These are phyloP conservation scores for Vanacampus margaritifer DNA, from an alignment of 2,113 vertebrate genomes.

Conservation along the genomic window DNA sequence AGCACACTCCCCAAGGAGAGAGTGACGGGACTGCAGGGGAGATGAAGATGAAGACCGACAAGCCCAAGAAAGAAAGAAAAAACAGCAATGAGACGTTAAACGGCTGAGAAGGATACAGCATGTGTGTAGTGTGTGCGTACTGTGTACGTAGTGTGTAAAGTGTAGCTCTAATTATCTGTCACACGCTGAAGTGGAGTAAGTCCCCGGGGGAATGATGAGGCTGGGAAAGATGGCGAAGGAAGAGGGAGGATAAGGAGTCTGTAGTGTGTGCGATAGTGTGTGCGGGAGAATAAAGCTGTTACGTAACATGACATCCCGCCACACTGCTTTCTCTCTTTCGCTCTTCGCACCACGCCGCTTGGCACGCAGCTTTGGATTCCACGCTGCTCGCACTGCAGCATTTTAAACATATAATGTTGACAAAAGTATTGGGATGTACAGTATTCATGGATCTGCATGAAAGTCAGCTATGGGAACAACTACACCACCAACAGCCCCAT, in stretches of 20 bases:
- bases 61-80: conserved; percentile 3
- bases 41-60: conserved; percentile 17
- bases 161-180: conserved; percentile 57
- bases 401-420: not conserved
- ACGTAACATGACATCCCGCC: conserved; percentile 16
- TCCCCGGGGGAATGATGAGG: conserved; percentile 26
- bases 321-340: not conserved
- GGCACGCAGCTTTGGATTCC: not conserved
- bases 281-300: conserved; percentile 23
- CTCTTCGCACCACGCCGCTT: not conserved
- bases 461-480: not conserved
- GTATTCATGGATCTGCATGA: not conserved
- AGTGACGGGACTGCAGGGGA: conserved; percentile 3
- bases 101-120: conserved; percentile 17
- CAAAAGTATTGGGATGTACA: not conserved
- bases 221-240: conserved; percentile 7
- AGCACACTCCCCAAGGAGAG: not conserved
- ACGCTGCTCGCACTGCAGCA: not conserved
- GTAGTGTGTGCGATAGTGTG: not conserved
- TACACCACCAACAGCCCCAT: too few species aligned
- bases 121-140: not conserved
- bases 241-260: conserved; percentile 1
- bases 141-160: conserved; percentile 11
- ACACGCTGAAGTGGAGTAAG: conserved; percentile 55
- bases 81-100: conserved; percentile 43